These are phyloP conservation scores for Anguilla pacifica DNA, from an alignment of 2,797 vertebrate genomes.

Conservation along the genomic window DNA sequence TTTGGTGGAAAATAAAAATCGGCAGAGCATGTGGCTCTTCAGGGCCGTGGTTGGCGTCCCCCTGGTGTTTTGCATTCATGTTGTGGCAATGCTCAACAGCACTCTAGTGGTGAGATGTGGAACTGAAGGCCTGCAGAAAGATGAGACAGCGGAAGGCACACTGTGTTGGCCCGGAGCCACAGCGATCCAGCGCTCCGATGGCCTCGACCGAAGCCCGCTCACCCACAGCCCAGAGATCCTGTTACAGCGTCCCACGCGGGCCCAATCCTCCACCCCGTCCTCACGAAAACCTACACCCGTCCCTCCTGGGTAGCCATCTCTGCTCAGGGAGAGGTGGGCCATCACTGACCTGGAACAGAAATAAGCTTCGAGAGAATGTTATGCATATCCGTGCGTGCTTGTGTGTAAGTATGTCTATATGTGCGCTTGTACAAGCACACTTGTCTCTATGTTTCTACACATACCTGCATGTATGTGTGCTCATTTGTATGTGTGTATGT, in stretches of 20 bases:
- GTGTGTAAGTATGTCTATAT: background rate
- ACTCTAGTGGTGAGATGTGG: conserved; percentile 1
- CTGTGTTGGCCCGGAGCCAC: background rate
- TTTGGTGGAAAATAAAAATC: background rate
- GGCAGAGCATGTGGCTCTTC: background rate
- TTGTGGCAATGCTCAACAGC: background rate
- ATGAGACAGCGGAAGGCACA: background rate
- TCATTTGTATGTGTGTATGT: background rate
- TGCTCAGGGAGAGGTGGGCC: background rate
- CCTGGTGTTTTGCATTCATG: background rate
- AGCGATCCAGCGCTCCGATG: background rate
- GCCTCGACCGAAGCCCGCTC: background rate
- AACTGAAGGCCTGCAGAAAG: background rate
- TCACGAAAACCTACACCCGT: background rate
- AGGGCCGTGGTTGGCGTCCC: background rate
- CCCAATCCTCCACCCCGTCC: background rate
- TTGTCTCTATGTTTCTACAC: no score
- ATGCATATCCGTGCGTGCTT: background rate
- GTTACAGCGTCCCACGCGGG: background rate
- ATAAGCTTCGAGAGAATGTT: background rate
- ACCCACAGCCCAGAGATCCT: background rate
- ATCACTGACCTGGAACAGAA: background rate
- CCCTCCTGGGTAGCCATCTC: background rate
- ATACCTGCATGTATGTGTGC: background rate
- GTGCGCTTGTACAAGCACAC: background rate